phyloP scores from a whole-genome alignment of 2,113 vertebrate genomes.

The Ranitomeya imitator region DNA sequence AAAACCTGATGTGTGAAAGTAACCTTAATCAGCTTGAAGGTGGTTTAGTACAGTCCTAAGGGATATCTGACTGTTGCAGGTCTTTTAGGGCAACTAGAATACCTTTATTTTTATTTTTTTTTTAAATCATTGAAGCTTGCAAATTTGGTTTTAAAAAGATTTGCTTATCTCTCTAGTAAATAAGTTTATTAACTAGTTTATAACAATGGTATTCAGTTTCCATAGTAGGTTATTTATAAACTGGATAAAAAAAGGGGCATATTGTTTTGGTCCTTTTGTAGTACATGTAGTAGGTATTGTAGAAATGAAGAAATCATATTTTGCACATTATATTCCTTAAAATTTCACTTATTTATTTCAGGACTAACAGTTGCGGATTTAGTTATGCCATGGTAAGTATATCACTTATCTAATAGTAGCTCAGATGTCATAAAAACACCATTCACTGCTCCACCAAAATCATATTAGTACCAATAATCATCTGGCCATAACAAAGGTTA shows the following conservation, averaged over 20 bases:
- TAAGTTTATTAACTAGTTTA: neutral
- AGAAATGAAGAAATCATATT: neutral
- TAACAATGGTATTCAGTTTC: neutral
- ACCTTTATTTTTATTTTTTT: no score
- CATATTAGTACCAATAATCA: neutral
- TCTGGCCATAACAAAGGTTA: no score
- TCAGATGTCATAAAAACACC: neutral
- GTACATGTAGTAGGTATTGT: neutral
- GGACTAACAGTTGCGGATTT: slow-evolving; percentile 81
- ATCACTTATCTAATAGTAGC: neutral
- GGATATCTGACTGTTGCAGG: no score
- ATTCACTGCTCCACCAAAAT: neutral
- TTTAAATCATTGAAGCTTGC: no score
- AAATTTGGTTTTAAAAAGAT: no score
- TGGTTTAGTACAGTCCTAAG: no score
- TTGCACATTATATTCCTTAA: neutral
- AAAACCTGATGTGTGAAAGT: no score
- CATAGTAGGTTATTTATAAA: neutral
- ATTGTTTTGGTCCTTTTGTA: neutral
- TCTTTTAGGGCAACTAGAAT: no score
- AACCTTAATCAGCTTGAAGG: no score
- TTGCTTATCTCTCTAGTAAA: neutral
- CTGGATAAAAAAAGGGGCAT: no score
- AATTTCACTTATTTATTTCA: slow-evolving; percentile 56
- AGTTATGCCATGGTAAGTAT: slow-evolving; percentile 81